Evolutionary conservation across 2,888 invertebrate species (phyloP).

Genomic region (Norana najaformis): DNA sequence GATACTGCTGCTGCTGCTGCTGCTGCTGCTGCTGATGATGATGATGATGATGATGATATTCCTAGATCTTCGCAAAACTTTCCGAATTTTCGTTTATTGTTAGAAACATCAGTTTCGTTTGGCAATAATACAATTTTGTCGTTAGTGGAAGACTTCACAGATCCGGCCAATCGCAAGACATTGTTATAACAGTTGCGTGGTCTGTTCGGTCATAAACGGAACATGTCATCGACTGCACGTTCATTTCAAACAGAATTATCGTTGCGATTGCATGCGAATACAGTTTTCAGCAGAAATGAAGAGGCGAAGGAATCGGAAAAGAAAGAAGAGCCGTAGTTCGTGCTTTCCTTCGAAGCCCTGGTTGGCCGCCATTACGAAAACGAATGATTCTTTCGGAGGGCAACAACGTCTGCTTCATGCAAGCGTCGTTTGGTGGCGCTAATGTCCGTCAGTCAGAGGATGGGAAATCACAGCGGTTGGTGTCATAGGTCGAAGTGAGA

Average conservation of each 20-base stretch:
- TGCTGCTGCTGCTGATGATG: neutral
- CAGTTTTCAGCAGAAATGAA: neutral
- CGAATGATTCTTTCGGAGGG: constrained; percentile 5
- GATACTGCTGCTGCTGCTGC: neutral
- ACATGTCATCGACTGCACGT: too few relatives aligned
- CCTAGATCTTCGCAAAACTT: too few relatives aligned
- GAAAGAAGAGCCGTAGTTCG: neutral
- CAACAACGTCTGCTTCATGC: neutral
- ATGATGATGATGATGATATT: neutral
- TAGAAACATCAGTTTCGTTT: neutral
- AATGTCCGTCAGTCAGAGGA: neutral
- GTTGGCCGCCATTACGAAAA: neutral
- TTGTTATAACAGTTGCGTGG: neutral
- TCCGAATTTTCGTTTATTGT: too few relatives aligned
- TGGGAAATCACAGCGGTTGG: neutral
- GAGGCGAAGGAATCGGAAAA: neutral
- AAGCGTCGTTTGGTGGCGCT: neutral
- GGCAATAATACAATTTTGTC: neutral
- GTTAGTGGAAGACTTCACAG: neutral
- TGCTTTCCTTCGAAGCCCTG: too few relatives aligned
- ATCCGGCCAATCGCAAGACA: neutral
- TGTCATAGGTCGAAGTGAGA: neutral
- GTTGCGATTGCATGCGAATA: neutral
- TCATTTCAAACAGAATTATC: neutral
- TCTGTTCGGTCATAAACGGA: too few relatives aligned